Conservation (phyloP, 2,888 invertebrate genomes). For the Choreutis nemorana region DNA sequence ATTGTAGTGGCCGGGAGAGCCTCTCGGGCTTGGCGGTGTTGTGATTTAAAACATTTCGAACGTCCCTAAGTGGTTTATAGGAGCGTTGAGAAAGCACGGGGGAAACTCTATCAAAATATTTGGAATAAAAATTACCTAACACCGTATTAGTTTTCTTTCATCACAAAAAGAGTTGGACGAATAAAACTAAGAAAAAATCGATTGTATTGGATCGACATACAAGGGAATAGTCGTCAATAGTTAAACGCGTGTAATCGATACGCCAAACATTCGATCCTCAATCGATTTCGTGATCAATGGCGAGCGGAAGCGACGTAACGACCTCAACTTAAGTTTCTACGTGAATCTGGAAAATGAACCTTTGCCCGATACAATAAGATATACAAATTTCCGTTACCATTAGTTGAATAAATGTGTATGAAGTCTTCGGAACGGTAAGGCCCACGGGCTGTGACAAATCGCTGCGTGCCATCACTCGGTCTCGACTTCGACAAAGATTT, state of each 20-base stretch:
- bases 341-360: constrained; percentile 4
- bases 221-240: constrained; percentile 2
- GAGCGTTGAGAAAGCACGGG: no score
- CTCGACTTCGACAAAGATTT: constrained; percentile 37
- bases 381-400: no score
- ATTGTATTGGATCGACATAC: no score
- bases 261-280: constrained; percentile 41
- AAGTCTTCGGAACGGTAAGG: constrained; percentile 14
- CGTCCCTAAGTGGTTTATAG: no score
- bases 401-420: no score
- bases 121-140: no score
- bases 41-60: constrained; percentile 27
- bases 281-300: constrained; percentile 52
- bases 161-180: no score
- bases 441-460: constrained; percentile 51
- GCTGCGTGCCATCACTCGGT: constrained; percentile 44
- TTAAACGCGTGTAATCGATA: constrained; percentile 46
- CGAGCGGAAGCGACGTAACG: constrained; percentile 32
- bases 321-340: constrained; percentile 1
- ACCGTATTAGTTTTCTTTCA: no score
- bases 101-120: no score
- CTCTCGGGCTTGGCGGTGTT: constrained; percentile 24
- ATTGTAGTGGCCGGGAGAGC: constrained; percentile 26
- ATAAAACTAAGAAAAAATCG: no score
- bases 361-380: no score